Percentiles rank a stretch among this genome's conserved stretches.
Evolutionary conservation across 2,113 vertebrate species (phyloP).

Genomic region (Melanostigma gelatinosum): DNA sequence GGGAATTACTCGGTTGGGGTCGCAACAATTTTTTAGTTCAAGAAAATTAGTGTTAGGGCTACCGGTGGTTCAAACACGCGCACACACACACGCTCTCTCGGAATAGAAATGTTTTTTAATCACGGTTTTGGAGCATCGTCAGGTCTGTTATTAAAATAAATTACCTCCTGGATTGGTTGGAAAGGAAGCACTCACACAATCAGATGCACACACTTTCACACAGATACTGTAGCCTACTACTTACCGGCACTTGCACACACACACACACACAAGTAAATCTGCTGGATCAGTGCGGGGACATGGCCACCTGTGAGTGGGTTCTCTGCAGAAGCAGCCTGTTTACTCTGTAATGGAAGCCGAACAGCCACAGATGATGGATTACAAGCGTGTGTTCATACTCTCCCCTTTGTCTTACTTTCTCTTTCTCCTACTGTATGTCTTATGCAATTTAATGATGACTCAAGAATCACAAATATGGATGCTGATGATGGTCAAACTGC

Average conservation of each 20-base stretch:
- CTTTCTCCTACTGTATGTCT: conserved; percentile 11
- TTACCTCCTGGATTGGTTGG: conserved; percentile 66
- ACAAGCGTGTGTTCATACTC: conserved; percentile 26
- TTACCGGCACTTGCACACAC: conserved; percentile 22
- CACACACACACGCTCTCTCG: conserved; percentile 44
- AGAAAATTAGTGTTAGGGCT: conserved; percentile 10
- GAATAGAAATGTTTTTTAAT: conserved; percentile 75
- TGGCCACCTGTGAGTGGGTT: conserved; percentile 76
- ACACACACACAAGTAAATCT: conserved; percentile 26
- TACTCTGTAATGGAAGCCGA: conserved; percentile 76
- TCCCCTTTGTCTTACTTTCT: conserved; percentile 34
- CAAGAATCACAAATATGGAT: background rate
- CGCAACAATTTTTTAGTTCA: conserved; percentile 41
- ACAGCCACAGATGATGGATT: conserved; percentile 70
- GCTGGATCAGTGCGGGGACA: conserved; percentile 69
- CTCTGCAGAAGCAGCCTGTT: conserved; percentile 69
- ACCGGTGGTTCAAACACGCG: conserved; percentile 2
- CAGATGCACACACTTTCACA: conserved; percentile 50
- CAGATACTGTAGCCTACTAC: conserved; percentile 33
- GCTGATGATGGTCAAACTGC: background rate
- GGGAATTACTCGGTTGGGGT: conserved; percentile 13
- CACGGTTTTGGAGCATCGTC: conserved; percentile 66
- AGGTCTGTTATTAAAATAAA: conserved; percentile 77
- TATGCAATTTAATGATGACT: background rate
- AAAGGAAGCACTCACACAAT: conserved; percentile 46